Base-by-base conservation (phyloP, 2,113 vertebrate genomes). In the Pygoscelis antarcticus region DNA sequence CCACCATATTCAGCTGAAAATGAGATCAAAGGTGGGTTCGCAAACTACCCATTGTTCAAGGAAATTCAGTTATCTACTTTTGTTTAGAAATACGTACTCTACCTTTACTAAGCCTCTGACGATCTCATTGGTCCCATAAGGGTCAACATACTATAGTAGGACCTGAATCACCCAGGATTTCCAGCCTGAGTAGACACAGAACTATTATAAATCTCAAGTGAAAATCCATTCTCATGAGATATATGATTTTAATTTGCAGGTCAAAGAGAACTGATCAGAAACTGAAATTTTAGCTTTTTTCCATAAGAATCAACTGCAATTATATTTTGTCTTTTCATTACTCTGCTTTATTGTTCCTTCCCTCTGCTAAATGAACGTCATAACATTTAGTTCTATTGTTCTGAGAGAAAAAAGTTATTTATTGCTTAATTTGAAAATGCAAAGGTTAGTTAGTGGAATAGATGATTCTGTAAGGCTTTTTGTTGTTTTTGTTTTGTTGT, bases 41-140 rank as follows among this genome's bases (percentile, higher is more conserved):
- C 4, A 60, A 57, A 36, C 13, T 87, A 80, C 52, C 13, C 20
- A 11, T 3, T 34, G 2, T 83, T 52, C 22, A 47, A 49, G 16
- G 69, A 61, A 86, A 79, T 34, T 55, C 1, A 25, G 3, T 57
- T 76, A 18, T 4, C 10, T 52, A 19, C 36, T 90, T 68, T 15
- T 40, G 11, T n/a, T 88, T 38, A 68, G 30, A 90, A 72, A 36
- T 40, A 9, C 2, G 4, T 29, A 17, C 6, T 52, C 5, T 4
- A 4, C 6, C 8, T 60, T 49, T 64, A 16, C 11, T n/a, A 23
- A 14, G 7, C 2, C 29, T 85, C 20, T 57, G 42, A n/a, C 8
- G 1, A 58, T 29, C 10, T 49, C 7, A 22, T 8, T 40, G 6
- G 3, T 62, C 22, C 16, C 21, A 0, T 12, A 52, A 64, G 0